Evolutionary conservation across 2,113 vertebrate species (phyloP), one percentile per base, ranked within the genome.

Genomic region (Zosterops pallidus): DNA sequence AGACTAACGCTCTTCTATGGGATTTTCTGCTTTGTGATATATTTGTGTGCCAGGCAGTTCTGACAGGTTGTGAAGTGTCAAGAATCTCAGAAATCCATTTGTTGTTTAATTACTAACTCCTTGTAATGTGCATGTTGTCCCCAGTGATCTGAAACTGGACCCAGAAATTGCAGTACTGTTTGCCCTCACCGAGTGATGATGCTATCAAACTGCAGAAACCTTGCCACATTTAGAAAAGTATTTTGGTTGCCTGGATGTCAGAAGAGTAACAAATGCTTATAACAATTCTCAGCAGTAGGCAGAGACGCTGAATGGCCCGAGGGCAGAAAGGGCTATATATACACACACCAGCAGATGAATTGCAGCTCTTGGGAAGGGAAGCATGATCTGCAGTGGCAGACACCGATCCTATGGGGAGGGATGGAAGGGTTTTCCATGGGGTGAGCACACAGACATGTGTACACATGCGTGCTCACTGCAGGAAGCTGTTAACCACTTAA

Each of bases 201-300:
- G 83, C 96, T 94, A 62, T 95, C 89, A 50, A 83, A 25, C 94
- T 23, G 15, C 85, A 85, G 86, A 87, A 94, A 64, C 93, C 78
- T 53, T 19, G 37, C 71, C 89, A 57, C 84, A 28, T 62, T 96
- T 89, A 90, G 94, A 94, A 95, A 84, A 94, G 87, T 86, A 63
- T 97, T 96, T 82, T 46, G 84, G 96, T 93, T 91, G 90, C 82
- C 47, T 90, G 87, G 86, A 62, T 96, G 95, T 97, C 74, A 33
- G 92, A 95, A 95, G 92, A 96, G 87, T 95, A 97, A 96, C 97
- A 97, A 95, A 96, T 96, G 95, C 97, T 97, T 97, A n/a, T 96
- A 96, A 94, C 92, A 87, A 29, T 93, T 93, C 96, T 96, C 86
- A 68, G 95, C 95, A 95, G 92, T 41, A 92, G 94, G 93, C 89